Percentiles rank a stretch among this genome's conserved stretches.
Conservation (phyloP, 1,140 invertebrate genomes). For the Maniola jurtina region DNA sequence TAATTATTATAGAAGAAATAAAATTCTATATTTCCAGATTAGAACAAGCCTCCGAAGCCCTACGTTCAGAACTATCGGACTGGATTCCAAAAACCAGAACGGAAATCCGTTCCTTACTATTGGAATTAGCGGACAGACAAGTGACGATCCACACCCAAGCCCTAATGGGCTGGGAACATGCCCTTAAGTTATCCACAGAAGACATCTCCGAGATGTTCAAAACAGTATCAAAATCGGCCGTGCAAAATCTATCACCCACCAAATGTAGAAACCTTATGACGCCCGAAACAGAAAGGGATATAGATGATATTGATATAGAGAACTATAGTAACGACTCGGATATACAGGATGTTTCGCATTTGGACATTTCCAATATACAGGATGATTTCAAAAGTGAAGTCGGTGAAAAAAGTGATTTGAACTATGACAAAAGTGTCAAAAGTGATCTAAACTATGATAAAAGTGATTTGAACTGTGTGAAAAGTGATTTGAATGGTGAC, state of each 20-base stretch:
- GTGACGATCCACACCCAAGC: conserved; percentile 48
- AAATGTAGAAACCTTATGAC: conserved; percentile 42
- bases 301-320: conserved; percentile 48
- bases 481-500: conserved; percentile 7
- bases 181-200: conserved; percentile 51
- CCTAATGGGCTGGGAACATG: conserved; percentile 58
- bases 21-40: conserved; percentile 39
- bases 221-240: conserved; percentile 63
- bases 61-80: conserved; percentile 59
- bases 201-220: conserved; percentile 57
- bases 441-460: conserved; percentile 5
- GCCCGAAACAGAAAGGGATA: conserved; percentile 47
- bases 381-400: neutral
- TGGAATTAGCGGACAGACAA: conserved; percentile 58
- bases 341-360: conserved; percentile 25
- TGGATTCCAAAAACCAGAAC: conserved; percentile 61
- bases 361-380: conserved; percentile 8
- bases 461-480: neutral
- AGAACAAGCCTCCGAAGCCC: conserved; percentile 63
- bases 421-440: conserved; percentile 2
- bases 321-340: conserved; percentile 39
- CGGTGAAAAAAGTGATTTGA: neutral
- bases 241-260: conserved; percentile 59
- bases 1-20: neutral
- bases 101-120: conserved; percentile 53